Base-by-base conservation (phyloP, 1,140 invertebrate genomes). In the Scaptodrosophila lebanonensis region DNA sequence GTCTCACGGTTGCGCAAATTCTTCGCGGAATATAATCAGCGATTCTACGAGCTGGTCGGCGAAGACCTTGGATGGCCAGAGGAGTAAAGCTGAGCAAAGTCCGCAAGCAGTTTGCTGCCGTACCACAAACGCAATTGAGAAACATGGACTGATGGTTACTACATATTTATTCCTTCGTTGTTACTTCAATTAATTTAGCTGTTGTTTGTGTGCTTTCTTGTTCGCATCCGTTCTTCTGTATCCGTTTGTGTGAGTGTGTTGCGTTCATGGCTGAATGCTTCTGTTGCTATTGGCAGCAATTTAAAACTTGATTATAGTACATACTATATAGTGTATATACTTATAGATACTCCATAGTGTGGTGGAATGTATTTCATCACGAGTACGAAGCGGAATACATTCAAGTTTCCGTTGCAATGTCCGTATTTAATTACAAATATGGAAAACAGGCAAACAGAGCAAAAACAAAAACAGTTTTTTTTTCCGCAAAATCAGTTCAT, bases 21-120 rank as follows among this genome's bases (percentile, higher is more conserved):
- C 88, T 99, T 97, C 88, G 91, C 93, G 65, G 95, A 97, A 65
- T 97, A 97, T 88, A 99, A 99, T 89, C 93, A 95, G 83, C 92
- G 94, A 75, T 98, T 99, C 85, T 99, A 97, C 86, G 94, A 97
- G 63, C 91, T 98, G 82, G 93, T 98, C 8, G 95, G 96, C 5
- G 93, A 95, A 86, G 93, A 97, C 88, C 92, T 98, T 39, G 95
- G 94, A 54, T 87, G 85, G 85, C 85, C 85, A 7, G 85, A 87
- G 62, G 85, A 87, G 29, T 87, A 84, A 40, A 32, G 20, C 12
- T 30, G 38, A 8, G 17, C 13, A 32, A 16, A 5, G 32, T 8
- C 6, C 9, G 12, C 12, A n/a, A 33, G 35, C 35, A 15, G 35
- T 38, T 8, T 38, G 35, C 15, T 38, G 6, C 6, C 32, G 22